A percentile compares a stretch with the other conserved stretches of the same genome.
These are phyloP conservation scores for Mycteria americana DNA, from an alignment of 2,797 vertebrate species.

Conservation along the genomic window DNA sequence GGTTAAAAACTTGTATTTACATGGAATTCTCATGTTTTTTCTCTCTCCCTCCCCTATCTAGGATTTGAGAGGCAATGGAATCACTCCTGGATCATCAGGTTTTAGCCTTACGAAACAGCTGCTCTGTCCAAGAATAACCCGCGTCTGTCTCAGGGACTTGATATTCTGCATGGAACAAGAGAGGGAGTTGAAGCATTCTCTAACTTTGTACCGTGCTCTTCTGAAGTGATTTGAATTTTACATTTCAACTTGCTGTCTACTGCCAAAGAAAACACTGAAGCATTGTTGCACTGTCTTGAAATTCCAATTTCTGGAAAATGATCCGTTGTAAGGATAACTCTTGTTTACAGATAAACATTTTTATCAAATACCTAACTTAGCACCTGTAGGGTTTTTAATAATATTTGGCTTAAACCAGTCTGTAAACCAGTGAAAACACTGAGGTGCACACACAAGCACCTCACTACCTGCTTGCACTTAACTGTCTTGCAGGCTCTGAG, in stretches of 20 bases:
- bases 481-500: constrained; percentile 31
- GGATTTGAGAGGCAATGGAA: constrained; percentile 61
- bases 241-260: constrained; percentile 64
- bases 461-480: constrained; percentile 20
- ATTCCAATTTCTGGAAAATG: constrained; percentile 54
- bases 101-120: constrained; percentile 72
- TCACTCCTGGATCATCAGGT: constrained; percentile 63
- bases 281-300: constrained; percentile 64
- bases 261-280: constrained; percentile 74
- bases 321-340: constrained; percentile 60
- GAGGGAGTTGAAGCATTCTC: constrained; percentile 80
- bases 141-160: constrained; percentile 89
- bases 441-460: constrained; percentile 11
- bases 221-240: constrained; percentile 72
- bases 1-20: not conserved
- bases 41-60: not conserved
- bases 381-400: constrained; percentile 56
- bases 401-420: constrained; percentile 35
- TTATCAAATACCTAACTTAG: constrained; percentile 46
- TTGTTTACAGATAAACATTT: constrained; percentile 73
- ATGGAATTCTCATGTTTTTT: not conserved
- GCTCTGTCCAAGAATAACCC: constrained; percentile 79
- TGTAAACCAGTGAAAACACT: constrained; percentile 49
- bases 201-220: constrained; percentile 86
- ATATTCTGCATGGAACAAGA: constrained; percentile 94